Percentiles rank a stretch among this genome's conserved stretches.
Conservation (phyloP, 2,797 vertebrate species). For the Chelon auratus region DNA sequence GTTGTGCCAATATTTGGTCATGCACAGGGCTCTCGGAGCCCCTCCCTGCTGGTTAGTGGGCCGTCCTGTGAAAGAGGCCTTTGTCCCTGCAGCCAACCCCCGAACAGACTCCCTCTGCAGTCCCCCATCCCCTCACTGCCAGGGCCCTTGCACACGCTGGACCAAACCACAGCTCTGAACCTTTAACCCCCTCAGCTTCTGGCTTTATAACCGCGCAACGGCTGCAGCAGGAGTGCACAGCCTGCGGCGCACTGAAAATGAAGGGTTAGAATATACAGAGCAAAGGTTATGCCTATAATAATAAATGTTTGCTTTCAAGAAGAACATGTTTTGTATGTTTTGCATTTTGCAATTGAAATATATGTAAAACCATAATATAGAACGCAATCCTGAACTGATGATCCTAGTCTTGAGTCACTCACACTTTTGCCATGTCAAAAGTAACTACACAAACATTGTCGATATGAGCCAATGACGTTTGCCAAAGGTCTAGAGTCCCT, state of each 20-base stretch:
- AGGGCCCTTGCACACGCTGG: slow-evolving; percentile 69
- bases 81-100: slow-evolving; percentile 80
- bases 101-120: slow-evolving; percentile 61
- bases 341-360: too few relatives aligned
- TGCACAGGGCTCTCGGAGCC: slow-evolving; percentile 56
- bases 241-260: slow-evolving; percentile 45
- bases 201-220: slow-evolving; percentile 24
- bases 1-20: slow-evolving; percentile 62
- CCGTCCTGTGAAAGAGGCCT: slow-evolving; percentile 75
- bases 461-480: too few relatives aligned
- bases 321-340: not conserved
- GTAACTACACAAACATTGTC: too few relatives aligned
- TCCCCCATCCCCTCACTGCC: slow-evolving; percentile 54
- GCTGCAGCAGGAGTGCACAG: slow-evolving; percentile 16
- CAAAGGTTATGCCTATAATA: slow-evolving; percentile 46
- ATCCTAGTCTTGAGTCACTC: too few relatives aligned
- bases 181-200: slow-evolving; percentile 75
- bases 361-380: too few relatives aligned
- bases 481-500: too few relatives aligned
- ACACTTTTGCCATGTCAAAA: too few relatives aligned
- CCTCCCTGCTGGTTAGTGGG: slow-evolving; percentile 74
- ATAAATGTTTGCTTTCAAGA: slow-evolving; percentile 53
- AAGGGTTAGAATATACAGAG: slow-evolving; percentile 34
- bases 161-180: slow-evolving; percentile 74
- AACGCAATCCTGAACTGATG: too few relatives aligned